Evolutionary conservation across 2,888 invertebrate species (phyloP), one percentile per base, ranked within the genome.

Genomic region (Eumacrocentrus americanus): DNA sequence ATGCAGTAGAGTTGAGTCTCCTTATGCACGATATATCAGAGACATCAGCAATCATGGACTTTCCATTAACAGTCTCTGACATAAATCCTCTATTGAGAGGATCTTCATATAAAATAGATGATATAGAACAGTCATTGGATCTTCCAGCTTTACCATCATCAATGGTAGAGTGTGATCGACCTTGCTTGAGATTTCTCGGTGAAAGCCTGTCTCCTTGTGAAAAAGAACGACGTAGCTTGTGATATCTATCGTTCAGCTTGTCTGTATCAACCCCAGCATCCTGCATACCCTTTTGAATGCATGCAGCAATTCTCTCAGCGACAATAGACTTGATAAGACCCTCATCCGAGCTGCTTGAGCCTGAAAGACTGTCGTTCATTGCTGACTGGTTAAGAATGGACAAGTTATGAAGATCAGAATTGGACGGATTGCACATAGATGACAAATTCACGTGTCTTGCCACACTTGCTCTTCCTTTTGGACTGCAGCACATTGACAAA

Each of bases 351-450:
- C 58, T 65, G 34, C 54, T 56, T 3, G 64, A 63, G 12, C 62
- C 63, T 0, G 62, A 66, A 1, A 67, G 61, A 59, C 66, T 67
- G 61, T 79, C 77, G 37, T 79, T 75, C 75, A 80, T 72, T 11
- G 70, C 63, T 1, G 79, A 78, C 7, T 70, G 65, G 62, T 72
- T 73, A n/a, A 80, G 63, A 59, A 78, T 74, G 0, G 78, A 78
- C n/a, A 42, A 35, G 22, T 67, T 59, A 11, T 48, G 22, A 29
- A 9, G n/a, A 16, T 22, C 3, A 1, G n/a, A 9, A 22, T 18
- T 37, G 7, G 52, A 25, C 9, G 11, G 12, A 9, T 29, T 6
- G 9, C n/a, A n/a, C 1, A 23, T 7, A 23, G 52, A 7, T 2
- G 23, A 5, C 5, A 12, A 22, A 6, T 52, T 37, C 3, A 52